phyloP scores from a whole-genome alignment of 2,888 invertebrate genomes.

The Muscina levida region DNA sequence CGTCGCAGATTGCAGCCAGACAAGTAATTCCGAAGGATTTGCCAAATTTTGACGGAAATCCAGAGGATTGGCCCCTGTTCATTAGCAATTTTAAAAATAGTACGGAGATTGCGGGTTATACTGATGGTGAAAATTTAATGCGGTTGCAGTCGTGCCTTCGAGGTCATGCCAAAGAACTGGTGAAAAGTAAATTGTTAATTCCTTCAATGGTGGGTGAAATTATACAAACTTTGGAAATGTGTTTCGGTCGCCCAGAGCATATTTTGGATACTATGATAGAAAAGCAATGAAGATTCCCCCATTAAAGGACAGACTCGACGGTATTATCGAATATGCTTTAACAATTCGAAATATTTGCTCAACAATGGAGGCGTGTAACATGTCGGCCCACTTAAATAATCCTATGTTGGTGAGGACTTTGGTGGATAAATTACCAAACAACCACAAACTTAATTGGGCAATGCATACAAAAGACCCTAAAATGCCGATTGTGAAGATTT shows the following conservation, averaged over 20 bases:
- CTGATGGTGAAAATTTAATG: conserved; percentile 58
- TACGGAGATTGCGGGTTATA: conserved; percentile 55
- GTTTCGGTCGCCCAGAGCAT: conserved; percentile 56
- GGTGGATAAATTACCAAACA: conserved; percentile 47
- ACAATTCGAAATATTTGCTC: conserved; percentile 44
- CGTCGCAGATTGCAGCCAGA: conserved; percentile 58
- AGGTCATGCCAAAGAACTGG: conserved; percentile 55
- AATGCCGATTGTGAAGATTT: conserved; percentile 37
- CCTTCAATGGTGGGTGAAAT: conserved; percentile 54
- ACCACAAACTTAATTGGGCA: conserved; percentile 53
- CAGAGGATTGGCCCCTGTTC: conserved; percentile 62
- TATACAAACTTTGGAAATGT: conserved; percentile 53
- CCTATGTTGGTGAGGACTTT: conserved; percentile 43
- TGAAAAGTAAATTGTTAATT: conserved; percentile 52
- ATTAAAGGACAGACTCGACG: conserved; percentile 49
- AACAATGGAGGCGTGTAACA: conserved; percentile 40
- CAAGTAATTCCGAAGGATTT: conserved; percentile 58
- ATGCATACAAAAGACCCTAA: conserved; percentile 40
- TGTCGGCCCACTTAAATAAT: conserved; percentile 35
- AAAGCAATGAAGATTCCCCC: conserved; percentile 44
- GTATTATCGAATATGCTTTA: conserved; percentile 44
- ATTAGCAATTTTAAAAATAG: conserved; percentile 59
- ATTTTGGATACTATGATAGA: conserved; percentile 54
- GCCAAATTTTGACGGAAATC: conserved; percentile 55
- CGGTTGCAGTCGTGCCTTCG: conserved; percentile 52